Percentiles rank a stretch among this genome's conserved stretches.
Conservation (phyloP, 2,113 vertebrate species). For the Corydoras maculifer region DNA sequence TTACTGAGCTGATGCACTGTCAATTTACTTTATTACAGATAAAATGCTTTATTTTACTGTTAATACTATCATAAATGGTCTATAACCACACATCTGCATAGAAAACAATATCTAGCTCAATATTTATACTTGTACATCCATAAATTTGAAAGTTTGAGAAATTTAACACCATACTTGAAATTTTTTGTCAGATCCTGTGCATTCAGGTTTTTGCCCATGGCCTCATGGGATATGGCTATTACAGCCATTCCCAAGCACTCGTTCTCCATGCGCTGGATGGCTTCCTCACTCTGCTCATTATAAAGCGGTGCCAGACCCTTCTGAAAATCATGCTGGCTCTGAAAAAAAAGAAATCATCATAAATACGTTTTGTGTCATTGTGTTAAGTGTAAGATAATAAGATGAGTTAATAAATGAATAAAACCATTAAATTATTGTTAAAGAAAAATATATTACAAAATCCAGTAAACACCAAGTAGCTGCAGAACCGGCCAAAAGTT, state of each 20-base stretch:
- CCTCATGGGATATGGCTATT: conserved; percentile 76
- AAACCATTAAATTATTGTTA: no score
- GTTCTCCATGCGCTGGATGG: conserved; percentile 75
- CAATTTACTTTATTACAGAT: not conserved
- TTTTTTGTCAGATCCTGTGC: conserved; percentile 67
- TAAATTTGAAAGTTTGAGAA: no score
- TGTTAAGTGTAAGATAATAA: not conserved
- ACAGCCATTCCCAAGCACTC: conserved; percentile 85
- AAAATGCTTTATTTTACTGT: not conserved
- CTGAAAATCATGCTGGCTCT: conserved; percentile 78
- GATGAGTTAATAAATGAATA: no score
- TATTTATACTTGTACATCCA: no score
- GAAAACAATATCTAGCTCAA: no score
- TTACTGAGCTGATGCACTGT: no score
- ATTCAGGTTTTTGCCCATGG: conserved; percentile 65
- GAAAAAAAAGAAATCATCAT: not conserved
- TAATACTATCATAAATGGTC: not conserved
- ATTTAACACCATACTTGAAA: conserved; percentile 60
- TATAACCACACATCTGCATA: no score
- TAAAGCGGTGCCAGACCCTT: conserved; percentile 71
- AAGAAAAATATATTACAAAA: no score
- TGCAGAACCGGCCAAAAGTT: no score
- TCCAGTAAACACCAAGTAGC: no score
- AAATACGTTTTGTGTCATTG: not conserved
- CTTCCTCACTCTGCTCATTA: conserved; percentile 62